Evolutionary conservation across 1,140 invertebrate species (phyloP).

Genomic region (Papilio glaucus): DNA sequence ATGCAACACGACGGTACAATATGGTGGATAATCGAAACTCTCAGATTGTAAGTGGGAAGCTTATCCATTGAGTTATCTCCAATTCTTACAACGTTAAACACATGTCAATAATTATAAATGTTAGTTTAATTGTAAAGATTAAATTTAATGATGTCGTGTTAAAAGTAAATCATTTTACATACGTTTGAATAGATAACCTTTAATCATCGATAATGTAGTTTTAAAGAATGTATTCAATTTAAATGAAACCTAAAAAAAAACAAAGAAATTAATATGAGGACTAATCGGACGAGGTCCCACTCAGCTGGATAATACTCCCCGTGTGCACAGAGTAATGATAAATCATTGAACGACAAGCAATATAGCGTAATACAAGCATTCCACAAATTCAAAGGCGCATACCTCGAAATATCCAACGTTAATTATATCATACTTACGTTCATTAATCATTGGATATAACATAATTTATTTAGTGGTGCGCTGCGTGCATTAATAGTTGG

Average conservation of each 20-base stretch:
- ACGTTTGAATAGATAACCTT: constrained; percentile 14
- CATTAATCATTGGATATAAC: constrained; percentile 73
- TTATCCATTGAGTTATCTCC: neutral
- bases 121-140: constrained; percentile 13
- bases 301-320: constrained; percentile 21
- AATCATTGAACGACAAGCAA: constrained; percentile 47
- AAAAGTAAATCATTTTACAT: constrained; percentile 37
- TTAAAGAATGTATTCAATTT: constrained; percentile 36
- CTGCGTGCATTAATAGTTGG: constrained; percentile 64
- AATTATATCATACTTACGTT: constrained; percentile 67
- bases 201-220: constrained; percentile 22
- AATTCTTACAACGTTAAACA: neutral
- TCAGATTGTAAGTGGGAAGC: neutral
- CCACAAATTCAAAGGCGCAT: constrained; percentile 57
- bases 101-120: constrained; percentile 23
- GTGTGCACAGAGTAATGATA: constrained; percentile 32
- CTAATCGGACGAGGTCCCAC: constrained; percentile 29
- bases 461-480: constrained; percentile 69
- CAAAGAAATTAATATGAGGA: constrained; percentile 21
- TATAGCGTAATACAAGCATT: constrained; percentile 54
- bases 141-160: constrained; percentile 18
- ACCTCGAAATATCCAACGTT: constrained; percentile 56
- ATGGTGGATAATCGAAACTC: neutral
- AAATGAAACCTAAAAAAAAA: constrained; percentile 19
- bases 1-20: too few species aligned